Conservation (phyloP, 1,140 invertebrate species). For the Phenacoccus solenopsis region DNA sequence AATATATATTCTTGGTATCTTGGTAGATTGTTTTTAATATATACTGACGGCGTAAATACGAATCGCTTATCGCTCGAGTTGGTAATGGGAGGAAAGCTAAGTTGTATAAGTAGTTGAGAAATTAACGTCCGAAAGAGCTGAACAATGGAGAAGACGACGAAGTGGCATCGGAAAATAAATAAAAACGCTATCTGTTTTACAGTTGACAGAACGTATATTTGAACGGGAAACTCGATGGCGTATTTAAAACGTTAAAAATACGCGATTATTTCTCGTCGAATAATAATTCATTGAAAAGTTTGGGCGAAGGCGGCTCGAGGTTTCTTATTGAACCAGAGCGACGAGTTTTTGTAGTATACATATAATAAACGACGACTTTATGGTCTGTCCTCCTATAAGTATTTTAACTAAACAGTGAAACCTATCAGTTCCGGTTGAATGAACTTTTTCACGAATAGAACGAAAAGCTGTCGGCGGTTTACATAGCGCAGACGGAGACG, state of each 20-base stretch:
- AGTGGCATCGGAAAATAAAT: background rate
- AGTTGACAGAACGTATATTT: background rate
- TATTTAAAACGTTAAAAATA: background rate
- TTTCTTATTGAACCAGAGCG: background rate
- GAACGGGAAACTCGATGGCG: background rate
- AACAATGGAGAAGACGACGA: background rate
- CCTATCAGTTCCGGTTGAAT: constrained; percentile 14
- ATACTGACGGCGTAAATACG: no score
- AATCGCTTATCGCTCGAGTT: no score
- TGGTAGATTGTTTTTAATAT: no score
- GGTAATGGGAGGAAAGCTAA: no score
- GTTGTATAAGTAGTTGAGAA: no score
- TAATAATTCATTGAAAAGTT: constrained; percentile 3
- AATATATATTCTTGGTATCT: no score
- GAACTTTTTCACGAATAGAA: constrained; percentile 5
- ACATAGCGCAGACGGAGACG: background rate
- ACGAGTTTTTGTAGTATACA: background rate
- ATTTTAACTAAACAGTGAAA: background rate
- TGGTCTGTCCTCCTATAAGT: background rate
- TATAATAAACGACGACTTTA: background rate
- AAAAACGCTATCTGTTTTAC: background rate
- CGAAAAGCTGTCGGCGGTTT: background rate
- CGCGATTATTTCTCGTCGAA: background rate
- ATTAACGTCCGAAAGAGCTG: background rate
- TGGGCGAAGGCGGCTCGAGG: background rate